Evolutionary conservation across 37 sponge, comb jelly and placozoan species (phyloP), one percentile per base, ranked within the genome.

Genomic region (Bolinopsis microptera): DNA sequence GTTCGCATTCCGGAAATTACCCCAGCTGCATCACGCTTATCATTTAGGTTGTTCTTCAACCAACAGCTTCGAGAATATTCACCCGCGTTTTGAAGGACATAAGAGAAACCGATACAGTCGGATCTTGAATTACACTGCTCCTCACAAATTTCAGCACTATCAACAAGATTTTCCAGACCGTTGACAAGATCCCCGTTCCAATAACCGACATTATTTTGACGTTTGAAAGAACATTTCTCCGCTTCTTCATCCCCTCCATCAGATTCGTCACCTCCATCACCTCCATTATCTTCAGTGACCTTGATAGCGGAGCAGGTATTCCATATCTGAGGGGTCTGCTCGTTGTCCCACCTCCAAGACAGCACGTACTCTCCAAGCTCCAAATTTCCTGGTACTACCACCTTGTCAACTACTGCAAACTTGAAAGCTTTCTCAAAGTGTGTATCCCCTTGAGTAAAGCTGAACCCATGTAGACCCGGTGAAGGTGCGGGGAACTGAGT

Each of bases 291-390:
- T 22, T 31, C 37, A 1, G 37, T 34, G 8, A 80, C 82, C 82
- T 80, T 33, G 37, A 80, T 80, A 3, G 82, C 3, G 37, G 82
- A 28, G 30, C 82, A 80, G 8, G 82, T 80, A 33, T 80, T 80
- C 82, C 82, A 80, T 1, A 80, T 34, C 38, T 80, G 82, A 13
- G 82, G 82, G 2, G 82, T 80, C 38, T 80, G 82, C 22, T 80
- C 82, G 37, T 80, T 80, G 38, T 80, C 82, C 82, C 82, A 80
- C 38, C 82, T 80, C 82, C 82, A 80, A 0, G 37, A 35, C 82
- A 80, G 30, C 37, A 80, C 82, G 38, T 80, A 80, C 22, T 80
- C 82, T 32, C 82, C 82, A 13, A 8, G 23, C 9, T 24, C 37
- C 8, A 80, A 37, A 28, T 80, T 5, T 5, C 22, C 38, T 21